Base-by-base conservation (phyloP, 1,140 invertebrate species). In the Limonius californicus region DNA sequence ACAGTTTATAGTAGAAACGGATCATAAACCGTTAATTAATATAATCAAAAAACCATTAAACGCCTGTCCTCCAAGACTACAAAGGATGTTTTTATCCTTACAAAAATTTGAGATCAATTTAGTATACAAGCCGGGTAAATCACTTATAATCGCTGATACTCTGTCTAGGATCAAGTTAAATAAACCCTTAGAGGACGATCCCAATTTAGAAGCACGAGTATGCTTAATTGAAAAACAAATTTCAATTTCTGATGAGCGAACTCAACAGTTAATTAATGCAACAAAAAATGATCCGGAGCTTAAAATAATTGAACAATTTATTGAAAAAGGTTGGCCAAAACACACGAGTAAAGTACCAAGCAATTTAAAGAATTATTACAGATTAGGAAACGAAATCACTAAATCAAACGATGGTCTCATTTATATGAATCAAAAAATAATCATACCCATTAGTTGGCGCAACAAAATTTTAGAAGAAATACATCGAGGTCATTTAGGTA, bases 61-160 rank as follows among this genome's bases (percentile, higher is more conserved):
- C n/a, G 12, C 16, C 6, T 45, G 43, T 14, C 43, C 43, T 15
- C n/a, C 16, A 8, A 45, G 43, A n/a, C 43, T 45, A 45, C 43
- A 72, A 58, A 30, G 62, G 32, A 69, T 70, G 56, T 11, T 61
- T 35, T 12, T 68, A 18, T 27, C 43, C 20, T 54, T 71, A 43
- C 61, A 66, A 55, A 66, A 59, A 57, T 72, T 65, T 65, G 23
- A 71, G 20, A 61, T 72, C 42, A 32, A 39, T 7, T 27, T 74
- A 27, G 43, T 63, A 20, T 72, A 69, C 63, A 65, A 63, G 53
- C 58, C 65, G 50, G 69, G 68, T 9, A 70, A 71, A 61, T 12
- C 70, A n/a, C 72, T 79, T 63, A 35, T 67, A 32, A 61, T 72
- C 23, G 71, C 72, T 65, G 74, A 79, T 74, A 71, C 71, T 42